Evolutionary conservation across 2,797 vertebrate genomes (phyloP), one percentile per base, ranked within the genome.

Genomic region (Hoplostethus atlanticus): DNA sequence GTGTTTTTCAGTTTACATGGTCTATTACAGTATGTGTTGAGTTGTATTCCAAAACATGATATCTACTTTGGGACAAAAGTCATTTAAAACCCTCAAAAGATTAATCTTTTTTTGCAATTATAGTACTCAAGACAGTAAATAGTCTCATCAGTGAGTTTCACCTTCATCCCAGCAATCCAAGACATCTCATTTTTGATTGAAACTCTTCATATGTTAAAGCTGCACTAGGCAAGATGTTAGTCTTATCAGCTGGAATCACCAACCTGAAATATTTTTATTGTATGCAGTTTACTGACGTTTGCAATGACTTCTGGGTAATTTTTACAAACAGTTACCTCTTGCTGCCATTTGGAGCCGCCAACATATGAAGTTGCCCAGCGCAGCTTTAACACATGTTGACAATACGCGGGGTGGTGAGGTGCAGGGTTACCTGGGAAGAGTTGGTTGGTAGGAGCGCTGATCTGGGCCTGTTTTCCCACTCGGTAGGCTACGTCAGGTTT

Each of bases 361-460:
- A 15, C 13, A 3, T 46, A 13, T 3, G 15, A 46, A 46, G 44
- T 1, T 46, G 44, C 44, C 12, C 5, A 5, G 44, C 5, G 44
- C 13, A 46, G 12, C 13, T 53, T 69, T 11, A 56, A 10, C 40
- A 34, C 10, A 15, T 5, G 11, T 17, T 65, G 11, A 1, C 28
- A 17, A 64, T 46, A n/a, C n/a, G 44, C 40, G 12, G 44, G 44
- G 28, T 28, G 28, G 2, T 28, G 3, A 28, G 28, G 9, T 50
- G 17, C 17, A 56, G 16, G 72, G 46, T 90, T 93, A 98, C 98
- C 97, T 96, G 97, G 96, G 90, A 97, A 99, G 71, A 99, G 92
- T 73, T 98, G 97, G 76, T 95, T 97, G 55, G 97, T 99, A 5
- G 97, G 96, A 55, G 96, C 95, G 75, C 97, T 99, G 91, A 99